Base-by-base conservation (phyloP, 2,888 invertebrate species). In the Scaeva pyrastri region DNA sequence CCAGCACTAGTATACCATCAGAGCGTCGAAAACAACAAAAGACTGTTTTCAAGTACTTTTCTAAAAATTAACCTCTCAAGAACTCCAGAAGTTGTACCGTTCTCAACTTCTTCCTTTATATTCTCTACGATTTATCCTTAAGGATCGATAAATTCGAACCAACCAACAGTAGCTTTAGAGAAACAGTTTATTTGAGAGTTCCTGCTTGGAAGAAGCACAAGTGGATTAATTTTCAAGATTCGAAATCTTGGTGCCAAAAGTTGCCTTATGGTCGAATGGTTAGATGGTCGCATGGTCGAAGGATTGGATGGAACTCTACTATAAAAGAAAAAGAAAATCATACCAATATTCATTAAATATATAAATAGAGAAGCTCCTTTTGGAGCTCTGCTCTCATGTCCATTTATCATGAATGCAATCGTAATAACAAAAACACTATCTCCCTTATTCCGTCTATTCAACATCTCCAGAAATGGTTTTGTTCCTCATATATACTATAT, bases 351-450 rank as follows among this genome's bases (percentile, higher is more conserved):
- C 60, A 39, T 62, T 62, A 43, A 45, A 45, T 48, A 14, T 48
- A 14, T 26, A 26, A 16, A 48, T 6, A 66, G n/a, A 52, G n/a
- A 45, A 31, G 23, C 23, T 66, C 16, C 16, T 45, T 14, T 14
- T 45, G 21, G 31, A 56, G 56, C 4, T 41, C 8, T 60, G n/a
- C 45, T 56, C 31, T 31, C 8, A 31, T 71, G 64, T 70, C 64
- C 71, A 76, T 81, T 76, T 81, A 76, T 75, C 58, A 48, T 50
- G 71, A 71, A 76, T 76, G 62, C 48, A 81, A 76, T 81, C 75
- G 55, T 31, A 55, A 70, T 62, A 79, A 58, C 45, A 55, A 74
- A 68, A 80, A 60, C 60, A 64, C 76, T 66, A 81, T 74, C 83
- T 68, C 60, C 48, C 21, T 21, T 41, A 23, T 43, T 23, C 43